phyloP scores from a whole-genome alignment of 2,113 vertebrate species.

The Mungos mungo region DNA sequence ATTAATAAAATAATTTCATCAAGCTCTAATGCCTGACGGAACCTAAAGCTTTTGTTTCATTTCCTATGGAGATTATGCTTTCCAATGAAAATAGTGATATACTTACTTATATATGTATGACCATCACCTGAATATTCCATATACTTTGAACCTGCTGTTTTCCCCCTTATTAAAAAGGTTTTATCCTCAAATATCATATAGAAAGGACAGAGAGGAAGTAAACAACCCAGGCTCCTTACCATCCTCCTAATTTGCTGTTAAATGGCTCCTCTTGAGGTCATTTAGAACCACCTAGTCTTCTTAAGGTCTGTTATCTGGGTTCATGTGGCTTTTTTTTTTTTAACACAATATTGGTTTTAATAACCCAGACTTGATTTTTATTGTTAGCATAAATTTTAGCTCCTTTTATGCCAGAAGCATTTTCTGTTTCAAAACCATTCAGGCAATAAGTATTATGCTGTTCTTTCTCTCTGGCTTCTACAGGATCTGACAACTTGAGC shows the following conservation, averaged over 20 bases:
- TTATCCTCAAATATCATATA: background rate
- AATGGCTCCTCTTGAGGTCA: background rate
- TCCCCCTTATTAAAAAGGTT: background rate
- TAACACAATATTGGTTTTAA: conserved; percentile 32
- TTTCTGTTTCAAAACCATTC: conserved; percentile 35
- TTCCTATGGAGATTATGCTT: background rate
- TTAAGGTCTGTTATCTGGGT: conserved; percentile 6
- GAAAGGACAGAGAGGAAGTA: conserved; percentile 35
- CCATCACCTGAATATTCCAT: background rate
- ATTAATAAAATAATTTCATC: background rate
- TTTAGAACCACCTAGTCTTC: conserved; percentile 32
- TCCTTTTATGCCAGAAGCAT: conserved; percentile 17
- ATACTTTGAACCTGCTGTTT: background rate
- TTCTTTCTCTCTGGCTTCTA: background rate
- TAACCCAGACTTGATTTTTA: conserved; percentile 7
- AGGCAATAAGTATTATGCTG: background rate
- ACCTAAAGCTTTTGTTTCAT: background rate
- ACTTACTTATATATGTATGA: background rate
- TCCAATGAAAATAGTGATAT: background rate
- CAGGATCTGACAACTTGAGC: background rate
- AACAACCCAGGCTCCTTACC: background rate
- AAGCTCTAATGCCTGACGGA: background rate
- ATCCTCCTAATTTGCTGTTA: background rate
- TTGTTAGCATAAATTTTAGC: conserved; percentile 21
- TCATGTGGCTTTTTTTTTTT: conserved; percentile 38